Percentiles rank a stretch among this genome's conserved stretches.
Conservation (phyloP, 2,797 vertebrate genomes). For the Pempheris klunzingeri region DNA sequence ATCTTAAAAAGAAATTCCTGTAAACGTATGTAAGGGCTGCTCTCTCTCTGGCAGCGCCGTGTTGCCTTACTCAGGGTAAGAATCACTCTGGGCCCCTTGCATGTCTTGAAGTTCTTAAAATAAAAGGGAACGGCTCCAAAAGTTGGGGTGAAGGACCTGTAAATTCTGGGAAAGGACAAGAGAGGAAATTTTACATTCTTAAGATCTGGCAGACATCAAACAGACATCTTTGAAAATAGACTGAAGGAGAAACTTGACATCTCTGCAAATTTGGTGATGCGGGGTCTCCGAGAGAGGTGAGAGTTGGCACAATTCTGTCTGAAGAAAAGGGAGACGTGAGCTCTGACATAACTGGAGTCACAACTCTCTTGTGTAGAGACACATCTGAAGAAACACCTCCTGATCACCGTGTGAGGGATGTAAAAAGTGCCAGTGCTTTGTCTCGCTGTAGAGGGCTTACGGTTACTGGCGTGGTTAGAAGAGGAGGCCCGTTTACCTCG, state of each 20-base stretch:
- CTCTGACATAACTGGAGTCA: conserved; percentile 3
- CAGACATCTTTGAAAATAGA: conserved; percentile 23
- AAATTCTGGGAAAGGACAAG: conserved; percentile 27
- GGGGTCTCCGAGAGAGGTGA: not conserved
- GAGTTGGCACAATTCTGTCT: not conserved
- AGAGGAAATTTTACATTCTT: not conserved
- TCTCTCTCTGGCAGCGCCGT: conserved; percentile 13
- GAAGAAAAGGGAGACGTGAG: not conserved
- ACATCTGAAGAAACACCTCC: conserved; percentile 8
- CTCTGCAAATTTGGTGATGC: conserved; percentile 3
- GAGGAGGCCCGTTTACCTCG: conserved; percentile 17
- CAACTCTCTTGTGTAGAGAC: not conserved
- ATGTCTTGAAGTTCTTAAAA: conserved; percentile 32
- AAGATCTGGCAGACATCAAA: conserved; percentile 11
- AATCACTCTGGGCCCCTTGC: conserved; percentile 1
- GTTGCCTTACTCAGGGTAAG: not conserved
- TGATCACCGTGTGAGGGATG: conserved; percentile 28
- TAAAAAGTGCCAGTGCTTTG: not conserved
- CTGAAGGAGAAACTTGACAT: conserved; percentile 16
- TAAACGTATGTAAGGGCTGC: conserved; percentile 9
- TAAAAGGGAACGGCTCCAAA: conserved; percentile 16
- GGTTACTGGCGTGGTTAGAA: conserved; percentile 19
- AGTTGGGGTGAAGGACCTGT: conserved; percentile 8
- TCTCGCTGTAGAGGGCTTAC: conserved; percentile 6
- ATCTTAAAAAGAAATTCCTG: not conserved